Evolutionary conservation across 2,113 vertebrate species (phyloP), one percentile per base, ranked within the genome.

Genomic region (Psilopogon haemacephalus): DNA sequence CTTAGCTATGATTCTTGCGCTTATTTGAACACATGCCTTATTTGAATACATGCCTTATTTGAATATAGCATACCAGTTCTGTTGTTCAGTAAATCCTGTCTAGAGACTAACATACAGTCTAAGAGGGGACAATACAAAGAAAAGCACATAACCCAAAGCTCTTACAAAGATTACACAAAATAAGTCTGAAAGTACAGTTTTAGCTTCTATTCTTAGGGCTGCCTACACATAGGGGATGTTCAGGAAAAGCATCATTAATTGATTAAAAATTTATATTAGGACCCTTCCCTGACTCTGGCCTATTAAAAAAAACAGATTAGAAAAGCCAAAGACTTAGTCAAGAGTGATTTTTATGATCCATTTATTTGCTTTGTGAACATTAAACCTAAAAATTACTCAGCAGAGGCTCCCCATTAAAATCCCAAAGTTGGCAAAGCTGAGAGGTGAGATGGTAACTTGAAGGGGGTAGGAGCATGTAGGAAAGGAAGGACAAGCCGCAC

Each of bases 391-490:
- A 68, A 90, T 16, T 17, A 69, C 23, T 63, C 56, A n/a, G 63
- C 5, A 44, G 42, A 84, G 42, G 20, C 21, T 88, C 23, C 11
- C 67, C 28, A 30, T 33, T 69, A 68, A 75, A 84, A 79, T 48
- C 50, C 18, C 20, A 4, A 68, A 65, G 15, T 0, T 70, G 32
- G 12, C 48, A 63, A 88, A 60, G 30, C 42, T 24, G 14, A 55
- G 59, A 52, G 50, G 69, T 32, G 28, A 90, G 46, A 37, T 52
- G 28, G 35, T 28, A 52, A 50, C 37, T 21, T 23, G 48, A 50
- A 7, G 2, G 19, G 26, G 4, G 44, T 35, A 27, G 15, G 7
- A 20, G 7, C 14, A 46, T 19, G 35, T 0, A 0, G 30, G 59
- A 83, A 44, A 72, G 20, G 15, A 52, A 65, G 46, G 38, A 82